A percentile compares a stretch with the other conserved stretches of the same genome.
Conservation (phyloP, 2,888 invertebrate species). For the Drosophila putrida region DNA sequence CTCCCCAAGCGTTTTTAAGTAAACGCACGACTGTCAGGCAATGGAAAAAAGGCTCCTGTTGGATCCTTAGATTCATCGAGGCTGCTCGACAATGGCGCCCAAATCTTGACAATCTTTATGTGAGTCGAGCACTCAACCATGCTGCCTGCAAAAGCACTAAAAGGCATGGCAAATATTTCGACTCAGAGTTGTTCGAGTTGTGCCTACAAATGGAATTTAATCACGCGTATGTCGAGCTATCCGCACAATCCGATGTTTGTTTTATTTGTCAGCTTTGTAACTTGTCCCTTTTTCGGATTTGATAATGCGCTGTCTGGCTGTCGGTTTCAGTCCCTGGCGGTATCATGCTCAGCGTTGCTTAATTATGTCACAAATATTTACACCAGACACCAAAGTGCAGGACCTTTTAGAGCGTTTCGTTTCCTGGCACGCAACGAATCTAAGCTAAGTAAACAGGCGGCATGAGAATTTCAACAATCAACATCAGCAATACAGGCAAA, state of each 20-base stretch:
- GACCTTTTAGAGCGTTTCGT: constrained; percentile 59
- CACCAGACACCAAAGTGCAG: constrained; percentile 61
- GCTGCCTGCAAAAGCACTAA: constrained; percentile 58
- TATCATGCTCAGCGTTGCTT: constrained; percentile 66
- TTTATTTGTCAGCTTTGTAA: constrained; percentile 69
- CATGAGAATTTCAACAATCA: constrained; percentile 40
- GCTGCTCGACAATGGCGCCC: constrained; percentile 23
- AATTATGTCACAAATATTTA: constrained; percentile 82
- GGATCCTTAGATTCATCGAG: not conserved
- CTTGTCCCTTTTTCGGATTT: constrained; percentile 65
- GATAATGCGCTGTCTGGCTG: constrained; percentile 55
- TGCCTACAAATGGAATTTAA: constrained; percentile 79
- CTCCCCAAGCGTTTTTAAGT: constrained; percentile 72
- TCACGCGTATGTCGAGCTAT: constrained; percentile 70
- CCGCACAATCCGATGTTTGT: constrained; percentile 67
- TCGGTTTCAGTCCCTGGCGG: constrained; percentile 42
- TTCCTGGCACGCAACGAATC: constrained; percentile 73
- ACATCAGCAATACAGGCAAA: constrained; percentile 36
- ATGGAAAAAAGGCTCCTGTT: constrained; percentile 12
- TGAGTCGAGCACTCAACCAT: constrained; percentile 65
- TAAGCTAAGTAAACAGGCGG: constrained; percentile 56
- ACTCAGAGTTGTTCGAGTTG: constrained; percentile 28
- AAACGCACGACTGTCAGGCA: constrained; percentile 63
- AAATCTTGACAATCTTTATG: constrained; percentile 79
- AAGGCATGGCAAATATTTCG: constrained; percentile 61